phyloP scores from a whole-genome alignment of 2,888 invertebrate genomes.

The Auanema sp. region DNA sequence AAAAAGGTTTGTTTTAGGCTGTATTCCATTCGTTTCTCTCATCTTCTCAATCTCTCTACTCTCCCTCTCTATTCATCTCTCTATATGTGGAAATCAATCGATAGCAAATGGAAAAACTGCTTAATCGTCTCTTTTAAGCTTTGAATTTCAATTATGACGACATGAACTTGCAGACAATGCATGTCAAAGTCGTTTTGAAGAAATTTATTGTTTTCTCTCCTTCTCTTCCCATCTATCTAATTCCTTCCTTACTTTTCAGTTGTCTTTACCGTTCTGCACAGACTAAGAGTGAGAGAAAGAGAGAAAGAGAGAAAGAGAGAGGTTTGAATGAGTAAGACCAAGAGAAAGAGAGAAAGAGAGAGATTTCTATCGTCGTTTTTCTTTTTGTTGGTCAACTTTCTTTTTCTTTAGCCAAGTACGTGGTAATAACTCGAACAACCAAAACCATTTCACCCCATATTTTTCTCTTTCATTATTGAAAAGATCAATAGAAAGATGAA shows the following conservation, averaged over 20 bases:
- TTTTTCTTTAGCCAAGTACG: neutral
- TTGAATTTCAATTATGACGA: no score
- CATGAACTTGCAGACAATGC: no score
- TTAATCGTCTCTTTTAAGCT: no score
- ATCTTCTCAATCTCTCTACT: neutral
- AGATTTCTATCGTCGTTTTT: neutral
- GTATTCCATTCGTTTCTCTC: neutral
- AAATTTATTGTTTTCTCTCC: no score
- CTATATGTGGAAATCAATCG: no score
- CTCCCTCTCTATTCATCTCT: neutral
- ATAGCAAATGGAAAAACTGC: no score
- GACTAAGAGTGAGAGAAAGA: neutral
- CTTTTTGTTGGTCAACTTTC: slow-evolving; percentile 8
- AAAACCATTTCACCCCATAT: neutral
- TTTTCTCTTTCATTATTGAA: slow-evolving; percentile 2
- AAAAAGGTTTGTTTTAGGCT: no score
- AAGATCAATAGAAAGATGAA: slow-evolving; percentile 25
- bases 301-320: no score
- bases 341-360: neutral
- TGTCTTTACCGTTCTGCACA: slow-evolving; percentile 1
- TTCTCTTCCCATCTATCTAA: slow-evolving; percentile 4
- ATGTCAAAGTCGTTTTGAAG: no score
- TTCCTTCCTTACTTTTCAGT: slow-evolving; percentile 8
- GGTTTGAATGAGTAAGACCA: no score
- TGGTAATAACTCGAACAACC: slow-evolving; percentile 4